Percentiles rank a stretch among this genome's conserved stretches.
Evolutionary conservation across 2,888 invertebrate species (phyloP).

Genomic region (Dynastes maya): DNA sequence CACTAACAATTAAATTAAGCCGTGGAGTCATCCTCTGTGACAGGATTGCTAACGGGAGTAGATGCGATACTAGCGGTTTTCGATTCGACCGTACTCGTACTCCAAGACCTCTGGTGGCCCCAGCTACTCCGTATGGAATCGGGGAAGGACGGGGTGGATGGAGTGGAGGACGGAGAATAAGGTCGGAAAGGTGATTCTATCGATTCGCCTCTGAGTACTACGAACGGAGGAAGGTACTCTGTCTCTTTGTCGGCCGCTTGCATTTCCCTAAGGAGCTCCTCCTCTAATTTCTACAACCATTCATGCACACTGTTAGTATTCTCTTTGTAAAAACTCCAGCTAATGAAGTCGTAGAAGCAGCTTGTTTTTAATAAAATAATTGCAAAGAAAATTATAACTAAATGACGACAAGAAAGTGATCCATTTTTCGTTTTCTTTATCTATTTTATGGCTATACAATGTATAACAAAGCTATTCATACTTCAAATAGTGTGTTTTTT

Average conservation of each 20-base stretch:
- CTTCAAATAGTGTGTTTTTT: not conserved
- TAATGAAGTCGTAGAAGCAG: constrained; percentile 22
- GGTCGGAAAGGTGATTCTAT: constrained; percentile 52
- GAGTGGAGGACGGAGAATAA: constrained; percentile 61
- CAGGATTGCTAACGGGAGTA: constrained; percentile 48
- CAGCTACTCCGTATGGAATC: constrained; percentile 61
- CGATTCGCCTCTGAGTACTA: constrained; percentile 57
- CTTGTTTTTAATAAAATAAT: constrained; percentile 21
- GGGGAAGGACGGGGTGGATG: constrained; percentile 66
- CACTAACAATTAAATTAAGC: constrained; percentile 49
- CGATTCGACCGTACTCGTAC: constrained; percentile 62
- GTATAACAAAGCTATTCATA: too few species aligned
- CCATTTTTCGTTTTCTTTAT: not conserved
- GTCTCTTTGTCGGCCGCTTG: constrained; percentile 67
- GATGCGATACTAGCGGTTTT: constrained; percentile 20
- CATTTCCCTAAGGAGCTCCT: constrained; percentile 70
- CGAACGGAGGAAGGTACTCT: constrained; percentile 62
- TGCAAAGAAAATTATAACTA: constrained; percentile 21
- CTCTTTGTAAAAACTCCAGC: constrained; percentile 22
- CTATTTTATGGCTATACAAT: not conserved
- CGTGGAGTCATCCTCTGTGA: constrained; percentile 53
- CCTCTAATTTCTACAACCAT: constrained; percentile 72
- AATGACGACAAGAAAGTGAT: constrained; percentile 8
- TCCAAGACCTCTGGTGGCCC: constrained; percentile 68
- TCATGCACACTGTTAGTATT: constrained; percentile 45